Percentiles rank a stretch among this genome's conserved stretches.
Conservation (phyloP, 2,888 invertebrate species). For the Sepiola atlantica region DNA sequence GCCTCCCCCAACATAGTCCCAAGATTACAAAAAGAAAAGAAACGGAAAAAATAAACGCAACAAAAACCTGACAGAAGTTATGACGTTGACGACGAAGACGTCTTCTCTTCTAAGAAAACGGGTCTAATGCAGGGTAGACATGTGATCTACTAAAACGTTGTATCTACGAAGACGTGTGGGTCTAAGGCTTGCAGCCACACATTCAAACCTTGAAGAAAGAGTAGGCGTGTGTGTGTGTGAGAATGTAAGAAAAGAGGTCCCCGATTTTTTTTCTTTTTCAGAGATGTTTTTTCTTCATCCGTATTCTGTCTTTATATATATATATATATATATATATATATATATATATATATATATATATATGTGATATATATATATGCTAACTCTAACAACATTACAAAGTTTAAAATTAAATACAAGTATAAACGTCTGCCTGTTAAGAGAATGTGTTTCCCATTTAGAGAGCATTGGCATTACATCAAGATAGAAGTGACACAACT, state of each 20-base stretch:
- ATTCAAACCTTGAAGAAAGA: conserved; percentile 58
- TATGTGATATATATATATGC: not conserved
- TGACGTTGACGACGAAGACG: not conserved
- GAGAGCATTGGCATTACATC: conserved; percentile 1
- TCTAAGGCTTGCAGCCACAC: conserved; percentile 53
- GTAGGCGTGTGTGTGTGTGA: not conserved
- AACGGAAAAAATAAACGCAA: not conserved
- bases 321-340: not conserved
- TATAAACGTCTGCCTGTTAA: not conserved
- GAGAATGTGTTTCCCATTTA: conserved; percentile 32
- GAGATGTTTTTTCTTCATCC: not conserved
- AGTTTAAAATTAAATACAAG: not conserved
- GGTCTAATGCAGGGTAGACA: not conserved
- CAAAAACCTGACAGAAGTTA: too few relatives aligned
- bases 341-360: not conserved
- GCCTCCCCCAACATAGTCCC: not conserved
- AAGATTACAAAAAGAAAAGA: not conserved
- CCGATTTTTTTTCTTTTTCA: not conserved
- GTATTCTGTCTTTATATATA: not conserved
- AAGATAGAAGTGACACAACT: not conserved
- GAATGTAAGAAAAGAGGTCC: conserved; percentile 34
- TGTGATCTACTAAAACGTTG: conserved; percentile 8
- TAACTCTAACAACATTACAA: not conserved
- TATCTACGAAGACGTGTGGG: not conserved
- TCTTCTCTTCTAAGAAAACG: not conserved